Evolutionary conservation across 2,797 vertebrate species (phyloP), one percentile per base, ranked within the genome.

Genomic region (Girardinus metallicus): DNA sequence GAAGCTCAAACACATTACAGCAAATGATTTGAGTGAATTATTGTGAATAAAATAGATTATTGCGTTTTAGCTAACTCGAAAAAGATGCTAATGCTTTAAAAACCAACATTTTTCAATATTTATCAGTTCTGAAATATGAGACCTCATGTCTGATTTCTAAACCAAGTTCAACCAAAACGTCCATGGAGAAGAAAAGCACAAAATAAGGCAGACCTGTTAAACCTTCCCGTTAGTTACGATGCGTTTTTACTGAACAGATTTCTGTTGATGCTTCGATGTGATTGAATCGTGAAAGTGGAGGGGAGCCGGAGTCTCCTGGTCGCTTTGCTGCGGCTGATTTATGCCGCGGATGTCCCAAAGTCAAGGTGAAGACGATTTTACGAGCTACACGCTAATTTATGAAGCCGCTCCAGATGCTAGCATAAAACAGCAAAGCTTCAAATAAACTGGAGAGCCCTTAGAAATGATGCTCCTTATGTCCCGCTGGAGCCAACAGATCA

Each of bases 201-300:
- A 87, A 88, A 47, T 66, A 62, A 68, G 44, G 31, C 34, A 16
- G 6, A 8, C 31, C 57, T 6, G 12, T 36, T 9, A 71, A 77
- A 70, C 13, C 57, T 80, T 82, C 68, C 12, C 9, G 75, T 55
- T 44, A 64, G 4, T 43, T 31, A 72, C 62, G 71, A 87, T 73
- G 43, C 68, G 80, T 78, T 34, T n/a, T 60, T 51, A 75, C 70
- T 13, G 43, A 34, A 71, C 78, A 83, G 79, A 84, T 74, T 46
- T 79, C 85, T 85, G 73, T 66, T 57, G 75, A 47, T 64, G 36
- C 74, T 74, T 34, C 44, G 68, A 15, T 85, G 83, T 78, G 80
- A 85, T 87, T 82, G 46, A 85, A 81, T 78, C 26, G 73, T 87
- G 86, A 82, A 49, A 79, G 82, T 83, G 60, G 83, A 82, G 78